These are phyloP conservation scores for Macrotrachela quadricornifera DNA, from an alignment of 1,140 invertebrate genomes.

Conservation along the genomic window DNA sequence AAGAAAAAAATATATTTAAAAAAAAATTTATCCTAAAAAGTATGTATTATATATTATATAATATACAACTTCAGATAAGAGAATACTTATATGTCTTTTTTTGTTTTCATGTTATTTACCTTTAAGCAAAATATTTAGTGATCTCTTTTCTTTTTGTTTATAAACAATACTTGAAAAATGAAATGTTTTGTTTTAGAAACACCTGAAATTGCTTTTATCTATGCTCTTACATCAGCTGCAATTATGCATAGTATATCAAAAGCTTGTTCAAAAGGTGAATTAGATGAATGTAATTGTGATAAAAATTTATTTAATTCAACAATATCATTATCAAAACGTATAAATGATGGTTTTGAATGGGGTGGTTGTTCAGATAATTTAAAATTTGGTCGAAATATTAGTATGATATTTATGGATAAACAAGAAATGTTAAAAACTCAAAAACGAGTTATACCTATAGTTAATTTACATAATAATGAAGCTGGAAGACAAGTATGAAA, in stretches of 20 bases:
- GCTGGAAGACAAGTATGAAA: conserved; percentile 47
- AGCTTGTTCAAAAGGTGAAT: conserved; percentile 63
- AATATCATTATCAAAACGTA: conserved; percentile 59
- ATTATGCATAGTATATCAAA: conserved; percentile 62
- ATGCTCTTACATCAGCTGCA: conserved; percentile 65
- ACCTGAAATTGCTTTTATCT: conserved; percentile 67
- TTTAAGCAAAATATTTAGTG: conserved; percentile 49
- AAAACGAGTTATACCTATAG: conserved; percentile 38
- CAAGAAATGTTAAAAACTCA: conserved; percentile 14
- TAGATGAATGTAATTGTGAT: conserved; percentile 67
- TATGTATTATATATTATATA: neutral
- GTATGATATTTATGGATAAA: conserved; percentile 1
- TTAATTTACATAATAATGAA: conserved; percentile 86
- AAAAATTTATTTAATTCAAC: conserved; percentile 56
- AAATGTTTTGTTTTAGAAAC: conserved; percentile 35
- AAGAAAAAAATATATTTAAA: conserved; percentile 43
- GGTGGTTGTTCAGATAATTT: conserved; percentile 39
- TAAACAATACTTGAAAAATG: too few species aligned
- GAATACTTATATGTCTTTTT: too few species aligned
- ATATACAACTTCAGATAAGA: neutral
- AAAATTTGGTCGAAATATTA: conserved; percentile 24
- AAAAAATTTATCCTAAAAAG: conserved; percentile 31
- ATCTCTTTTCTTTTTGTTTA: too few species aligned
- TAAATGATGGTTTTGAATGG: conserved; percentile 40
- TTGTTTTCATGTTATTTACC: neutral